Conservation (phyloP, 2,113 vertebrate genomes). For the Odocoileus hemionus region DNA sequence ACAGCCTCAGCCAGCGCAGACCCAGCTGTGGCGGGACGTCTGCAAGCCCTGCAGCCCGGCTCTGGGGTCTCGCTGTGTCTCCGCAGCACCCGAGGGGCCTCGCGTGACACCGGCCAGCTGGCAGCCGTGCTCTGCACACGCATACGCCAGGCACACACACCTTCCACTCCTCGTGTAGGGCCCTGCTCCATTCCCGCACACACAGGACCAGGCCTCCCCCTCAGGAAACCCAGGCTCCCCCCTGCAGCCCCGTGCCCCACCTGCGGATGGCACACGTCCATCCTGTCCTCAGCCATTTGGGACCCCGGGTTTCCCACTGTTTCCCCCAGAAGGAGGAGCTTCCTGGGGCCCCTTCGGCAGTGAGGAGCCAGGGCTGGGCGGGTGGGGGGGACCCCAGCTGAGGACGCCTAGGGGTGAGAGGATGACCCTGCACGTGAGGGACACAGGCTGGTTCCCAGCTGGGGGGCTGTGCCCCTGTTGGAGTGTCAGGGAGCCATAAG, state of each 20-base stretch:
- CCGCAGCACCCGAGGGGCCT: background rate
- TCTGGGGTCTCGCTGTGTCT: background rate
- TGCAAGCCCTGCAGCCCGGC: background rate
- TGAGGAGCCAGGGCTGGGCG: fast-evolving
- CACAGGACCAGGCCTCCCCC: background rate
- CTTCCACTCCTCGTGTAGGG: background rate
- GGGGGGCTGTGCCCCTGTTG: background rate
- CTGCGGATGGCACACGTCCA: fast-evolving
- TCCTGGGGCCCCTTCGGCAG: background rate
- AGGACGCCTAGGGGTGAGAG: background rate
- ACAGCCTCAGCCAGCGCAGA: background rate
- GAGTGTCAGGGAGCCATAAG: background rate
- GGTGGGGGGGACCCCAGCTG: no score
- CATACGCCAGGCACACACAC: background rate
- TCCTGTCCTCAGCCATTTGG: background rate
- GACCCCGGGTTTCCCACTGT: fast-evolving
- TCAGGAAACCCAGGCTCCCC: background rate
- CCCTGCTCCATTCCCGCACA: fast-evolving
- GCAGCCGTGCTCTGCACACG: fast-evolving
- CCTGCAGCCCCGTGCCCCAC: fast-evolving
- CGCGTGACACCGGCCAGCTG: background rate
- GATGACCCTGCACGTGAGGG: background rate
- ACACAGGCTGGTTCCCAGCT: background rate
- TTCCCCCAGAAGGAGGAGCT: background rate
- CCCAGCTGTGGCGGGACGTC: no score